Evolutionary conservation across 2,113 vertebrate species (phyloP).

Genomic region (Cyprinodon brontotheroides): DNA sequence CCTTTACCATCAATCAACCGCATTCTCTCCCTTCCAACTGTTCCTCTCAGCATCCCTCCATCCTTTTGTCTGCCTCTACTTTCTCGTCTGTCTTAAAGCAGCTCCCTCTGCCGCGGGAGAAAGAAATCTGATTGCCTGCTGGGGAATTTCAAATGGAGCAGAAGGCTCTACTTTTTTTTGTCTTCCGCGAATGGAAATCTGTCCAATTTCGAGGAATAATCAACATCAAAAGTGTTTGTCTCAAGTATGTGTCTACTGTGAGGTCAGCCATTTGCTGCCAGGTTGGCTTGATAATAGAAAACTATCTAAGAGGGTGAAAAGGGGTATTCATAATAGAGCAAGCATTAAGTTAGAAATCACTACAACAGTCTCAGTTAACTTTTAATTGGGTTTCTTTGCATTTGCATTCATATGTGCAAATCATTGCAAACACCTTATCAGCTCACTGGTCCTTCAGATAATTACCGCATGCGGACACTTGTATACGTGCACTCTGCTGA

Average conservation of each 20-base stretch:
- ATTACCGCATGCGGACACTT: constrained; percentile 31
- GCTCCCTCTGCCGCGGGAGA: constrained; percentile 40
- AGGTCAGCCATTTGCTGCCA: constrained; percentile 34
- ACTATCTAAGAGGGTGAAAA: constrained; percentile 9
- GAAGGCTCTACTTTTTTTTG: too few relatives aligned
- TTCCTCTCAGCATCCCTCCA: constrained; percentile 3
- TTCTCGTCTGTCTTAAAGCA: constrained; percentile 1
- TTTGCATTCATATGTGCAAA: constrained; percentile 53
- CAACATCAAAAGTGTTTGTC: not conserved
- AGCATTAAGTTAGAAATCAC: constrained; percentile 57
- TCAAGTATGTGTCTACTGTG: constrained; percentile 14
- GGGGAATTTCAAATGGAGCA: not conserved
- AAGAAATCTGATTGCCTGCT: not conserved
- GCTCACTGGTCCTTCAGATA: constrained; percentile 53
- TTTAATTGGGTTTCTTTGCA: constrained; percentile 60
- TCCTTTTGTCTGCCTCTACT: constrained; percentile 28
- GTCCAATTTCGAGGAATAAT: not conserved
- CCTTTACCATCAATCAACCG: not conserved
- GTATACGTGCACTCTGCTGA: not conserved
- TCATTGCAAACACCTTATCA: constrained; percentile 45
- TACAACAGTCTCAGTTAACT: constrained; percentile 58
- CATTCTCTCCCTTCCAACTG: not conserved
- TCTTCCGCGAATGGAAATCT: not conserved
- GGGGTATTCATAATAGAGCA: constrained; percentile 49
- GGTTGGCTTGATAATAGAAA: constrained; percentile 10